These are phyloP conservation scores for Pelosia muscerda DNA, from an alignment of 2,888 invertebrate species.

Conservation along the genomic window DNA sequence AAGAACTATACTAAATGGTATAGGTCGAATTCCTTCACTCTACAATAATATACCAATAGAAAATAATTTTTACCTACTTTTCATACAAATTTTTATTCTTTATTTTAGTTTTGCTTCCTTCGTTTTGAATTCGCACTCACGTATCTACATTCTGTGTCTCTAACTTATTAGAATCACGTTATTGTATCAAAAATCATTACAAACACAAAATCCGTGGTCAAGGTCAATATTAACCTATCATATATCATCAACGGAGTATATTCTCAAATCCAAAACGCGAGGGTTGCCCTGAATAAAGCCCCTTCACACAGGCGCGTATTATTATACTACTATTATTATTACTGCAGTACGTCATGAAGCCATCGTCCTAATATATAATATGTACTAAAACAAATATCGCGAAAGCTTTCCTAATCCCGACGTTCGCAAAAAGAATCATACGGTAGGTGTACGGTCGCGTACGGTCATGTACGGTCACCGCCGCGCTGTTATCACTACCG, in stretches of 20 bases:
- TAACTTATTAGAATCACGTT: not conserved
- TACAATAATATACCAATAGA: no score
- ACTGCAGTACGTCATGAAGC: no score
- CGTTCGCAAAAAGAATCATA: constrained; percentile 7
- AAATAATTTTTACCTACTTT: no score
- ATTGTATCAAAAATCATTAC: not conserved
- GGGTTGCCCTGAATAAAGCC: constrained; percentile 30
- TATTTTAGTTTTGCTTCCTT: not conserved
- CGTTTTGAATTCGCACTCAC: not conserved
- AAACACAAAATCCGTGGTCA: constrained; percentile 7
- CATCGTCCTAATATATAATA: no score
- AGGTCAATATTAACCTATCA: constrained; percentile 9
- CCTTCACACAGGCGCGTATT: no score
- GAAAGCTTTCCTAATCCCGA: constrained; percentile 32
- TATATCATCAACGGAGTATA: constrained; percentile 27
- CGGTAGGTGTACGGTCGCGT: not conserved
- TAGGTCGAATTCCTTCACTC: no score
- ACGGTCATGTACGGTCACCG: constrained; percentile 12
- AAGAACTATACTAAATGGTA: no score
- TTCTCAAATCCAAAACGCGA: constrained; percentile 46
- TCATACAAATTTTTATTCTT: no score
- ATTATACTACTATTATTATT: no score
- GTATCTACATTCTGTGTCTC: no score
- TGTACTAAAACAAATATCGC: no score
- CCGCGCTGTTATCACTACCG: constrained; percentile 44